Evolutionary conservation across 2,797 vertebrate genomes (phyloP).

Genomic region (Sciurus carolinensis): DNA sequence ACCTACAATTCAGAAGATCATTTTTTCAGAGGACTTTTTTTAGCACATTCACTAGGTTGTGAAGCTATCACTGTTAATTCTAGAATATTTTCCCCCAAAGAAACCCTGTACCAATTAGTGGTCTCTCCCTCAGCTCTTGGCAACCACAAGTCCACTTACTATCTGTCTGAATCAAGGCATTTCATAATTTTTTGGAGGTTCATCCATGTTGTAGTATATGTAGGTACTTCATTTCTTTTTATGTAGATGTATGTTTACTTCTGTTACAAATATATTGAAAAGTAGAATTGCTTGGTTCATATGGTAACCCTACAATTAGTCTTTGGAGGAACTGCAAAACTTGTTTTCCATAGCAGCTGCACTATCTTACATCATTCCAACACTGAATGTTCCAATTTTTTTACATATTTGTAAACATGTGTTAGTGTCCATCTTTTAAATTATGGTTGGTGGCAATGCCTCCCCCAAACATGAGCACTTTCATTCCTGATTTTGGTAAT

Average conservation of each 20-base stretch:
- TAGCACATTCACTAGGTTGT: background rate
- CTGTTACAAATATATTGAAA: background rate
- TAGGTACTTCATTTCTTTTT: background rate
- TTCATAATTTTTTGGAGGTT: background rate
- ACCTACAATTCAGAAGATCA: background rate
- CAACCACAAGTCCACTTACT: background rate
- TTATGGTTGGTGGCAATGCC: background rate
- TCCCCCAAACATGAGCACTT: background rate
- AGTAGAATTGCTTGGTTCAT: background rate
- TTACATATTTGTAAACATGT: background rate
- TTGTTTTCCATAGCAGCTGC: background rate
- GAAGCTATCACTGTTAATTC: constrained; percentile 24
- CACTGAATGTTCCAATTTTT: background rate
- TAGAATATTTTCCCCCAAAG: constrained; percentile 17
- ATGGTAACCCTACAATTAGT: background rate
- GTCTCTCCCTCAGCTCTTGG: background rate
- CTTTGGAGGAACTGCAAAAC: background rate
- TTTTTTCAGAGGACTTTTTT: background rate
- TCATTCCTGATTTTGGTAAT: background rate
- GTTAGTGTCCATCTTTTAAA: background rate
- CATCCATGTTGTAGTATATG: background rate
- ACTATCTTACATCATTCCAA: background rate
- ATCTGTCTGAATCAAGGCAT: background rate
- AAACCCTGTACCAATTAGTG: background rate
- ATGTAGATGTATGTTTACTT: background rate